phyloP scores from a whole-genome alignment of 2,888 invertebrate genomes.

The Philonicus albiceps region DNA sequence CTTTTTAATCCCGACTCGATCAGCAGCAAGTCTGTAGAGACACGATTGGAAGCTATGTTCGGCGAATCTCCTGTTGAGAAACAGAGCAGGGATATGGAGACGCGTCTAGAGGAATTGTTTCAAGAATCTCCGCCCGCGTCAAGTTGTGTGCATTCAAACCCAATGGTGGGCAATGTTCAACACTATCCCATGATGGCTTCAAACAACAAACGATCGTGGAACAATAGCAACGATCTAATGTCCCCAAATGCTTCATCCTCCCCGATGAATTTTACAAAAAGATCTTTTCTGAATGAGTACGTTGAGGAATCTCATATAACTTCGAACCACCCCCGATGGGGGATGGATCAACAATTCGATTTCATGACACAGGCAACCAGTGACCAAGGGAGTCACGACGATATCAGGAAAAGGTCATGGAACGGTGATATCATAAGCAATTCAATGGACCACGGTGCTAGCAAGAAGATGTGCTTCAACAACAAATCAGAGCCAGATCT shows the following conservation, averaged over 20 bases:
- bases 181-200: constrained; percentile 43
- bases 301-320: constrained; percentile 47
- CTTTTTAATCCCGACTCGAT: constrained; percentile 50
- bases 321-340: constrained; percentile 45
- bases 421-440: constrained; percentile 48
- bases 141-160: constrained; percentile 4
- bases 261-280: constrained; percentile 48
- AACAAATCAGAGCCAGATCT: constrained; percentile 44
- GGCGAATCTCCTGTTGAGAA: constrained; percentile 61
- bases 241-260: constrained; percentile 49
- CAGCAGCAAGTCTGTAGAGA: constrained; percentile 61
- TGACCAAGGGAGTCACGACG: constrained; percentile 24
- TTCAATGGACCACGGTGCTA: constrained; percentile 44
- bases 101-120: constrained; percentile 61
- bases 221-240: constrained; percentile 47
- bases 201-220: constrained; percentile 49
- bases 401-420: constrained; percentile 49
- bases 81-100: constrained; percentile 56
- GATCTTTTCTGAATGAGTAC: constrained; percentile 46
- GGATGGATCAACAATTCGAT: constrained; percentile 42
- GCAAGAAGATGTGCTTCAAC: constrained; percentile 49
- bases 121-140: constrained; percentile 52
- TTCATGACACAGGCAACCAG: constrained; percentile 21
- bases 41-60: constrained; percentile 62
- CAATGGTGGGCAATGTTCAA: neutral